phyloP scores from a whole-genome alignment of 2,797 vertebrate genomes.

The Cryptoblepharus egeriae region DNA sequence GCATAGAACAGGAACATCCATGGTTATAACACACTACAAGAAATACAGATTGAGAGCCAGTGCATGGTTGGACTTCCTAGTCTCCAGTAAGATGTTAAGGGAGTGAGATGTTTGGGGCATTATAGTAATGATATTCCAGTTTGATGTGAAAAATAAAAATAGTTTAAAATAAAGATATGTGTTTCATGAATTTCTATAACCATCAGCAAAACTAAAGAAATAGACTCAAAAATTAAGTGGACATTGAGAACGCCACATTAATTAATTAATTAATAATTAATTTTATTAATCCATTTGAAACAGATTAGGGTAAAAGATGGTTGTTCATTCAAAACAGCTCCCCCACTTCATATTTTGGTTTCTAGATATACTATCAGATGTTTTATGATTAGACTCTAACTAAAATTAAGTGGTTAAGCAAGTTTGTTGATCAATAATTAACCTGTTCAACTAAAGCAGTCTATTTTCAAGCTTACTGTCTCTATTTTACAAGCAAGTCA shows the following conservation, averaged over 20 bases:
- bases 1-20: neutral
- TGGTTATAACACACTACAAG: neutral
- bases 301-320: neutral
- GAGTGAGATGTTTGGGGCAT: neutral
- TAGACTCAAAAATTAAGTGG: neutral
- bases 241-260: neutral
- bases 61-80: neutral
- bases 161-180: neutral
- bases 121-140: neutral
- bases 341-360: neutral
- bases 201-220: neutral
- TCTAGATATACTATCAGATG: neutral
- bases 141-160: neutral
- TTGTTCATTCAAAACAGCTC: neutral
- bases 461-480: slow-evolving; percentile 60
- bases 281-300: neutral
- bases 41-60: neutral
- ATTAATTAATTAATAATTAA: slow-evolving; percentile 8
- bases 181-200: neutral
- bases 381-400: neutral
- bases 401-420: neutral
- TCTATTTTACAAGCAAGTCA: slow-evolving; percentile 77
- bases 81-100: neutral
- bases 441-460: slow-evolving; percentile 44
- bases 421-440: neutral